Percentiles rank a stretch among this genome's conserved stretches.
phyloP scores from a whole-genome alignment of 2,888 invertebrate species.

The Eupithecia dodoneata region DNA sequence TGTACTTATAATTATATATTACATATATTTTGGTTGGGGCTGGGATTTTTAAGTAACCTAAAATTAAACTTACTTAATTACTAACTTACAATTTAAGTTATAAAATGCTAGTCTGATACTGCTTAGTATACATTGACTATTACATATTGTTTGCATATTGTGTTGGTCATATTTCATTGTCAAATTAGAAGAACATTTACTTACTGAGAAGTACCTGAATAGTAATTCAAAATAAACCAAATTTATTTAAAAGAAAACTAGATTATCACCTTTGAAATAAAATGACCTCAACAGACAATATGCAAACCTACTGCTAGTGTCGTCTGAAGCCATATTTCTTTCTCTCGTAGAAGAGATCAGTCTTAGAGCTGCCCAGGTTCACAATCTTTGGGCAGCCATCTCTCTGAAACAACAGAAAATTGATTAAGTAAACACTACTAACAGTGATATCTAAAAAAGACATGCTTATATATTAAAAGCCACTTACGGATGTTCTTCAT shows the following conservation, averaged over 20 bases:
- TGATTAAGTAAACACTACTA: neutral
- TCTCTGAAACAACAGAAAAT: constrained; percentile 85
- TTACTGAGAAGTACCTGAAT: neutral
- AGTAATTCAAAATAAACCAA: neutral
- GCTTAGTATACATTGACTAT: neutral
- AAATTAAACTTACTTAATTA: neutral
- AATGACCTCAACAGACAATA: constrained; percentile 28
- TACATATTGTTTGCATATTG: constrained; percentile 9
- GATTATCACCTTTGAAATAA: neutral
- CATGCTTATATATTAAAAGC: too few relatives aligned
- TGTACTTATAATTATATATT: too few relatives aligned
- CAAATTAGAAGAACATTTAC: neutral
- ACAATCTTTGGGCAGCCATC: constrained; percentile 99
- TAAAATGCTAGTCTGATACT: constrained; percentile 5
- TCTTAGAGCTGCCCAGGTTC: constrained; percentile 99
- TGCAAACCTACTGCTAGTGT: constrained; percentile 81
- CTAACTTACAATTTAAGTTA: constrained; percentile 4
- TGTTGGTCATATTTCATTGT: neutral
- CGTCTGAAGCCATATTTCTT: constrained; percentile 99
- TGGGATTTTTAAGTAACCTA: neutral
- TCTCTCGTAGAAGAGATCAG: constrained; percentile 99
- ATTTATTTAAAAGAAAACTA: neutral
- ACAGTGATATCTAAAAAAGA: neutral
- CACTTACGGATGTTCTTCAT: too few relatives aligned
- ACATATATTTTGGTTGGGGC: neutral